phyloP scores from a whole-genome alignment of 2,113 vertebrate genomes.

The Gadus chalcogrammus region DNA sequence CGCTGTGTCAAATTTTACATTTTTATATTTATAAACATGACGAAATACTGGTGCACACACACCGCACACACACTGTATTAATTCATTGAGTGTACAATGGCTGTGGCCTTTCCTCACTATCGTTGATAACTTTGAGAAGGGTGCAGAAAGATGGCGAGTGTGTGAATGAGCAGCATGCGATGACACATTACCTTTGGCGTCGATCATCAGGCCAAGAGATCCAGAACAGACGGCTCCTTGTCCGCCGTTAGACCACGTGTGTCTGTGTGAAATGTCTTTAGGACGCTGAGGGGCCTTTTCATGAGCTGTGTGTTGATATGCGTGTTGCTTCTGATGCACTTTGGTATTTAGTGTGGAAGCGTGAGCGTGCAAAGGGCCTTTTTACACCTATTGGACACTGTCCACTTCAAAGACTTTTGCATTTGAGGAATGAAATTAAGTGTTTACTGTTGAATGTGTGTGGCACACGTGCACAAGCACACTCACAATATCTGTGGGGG shows the following conservation, averaged over 20 bases:
- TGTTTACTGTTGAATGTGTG: not conserved
- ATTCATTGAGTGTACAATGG: too few relatives aligned
- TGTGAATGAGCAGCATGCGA: slow-evolving; percentile 24
- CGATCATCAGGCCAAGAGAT: slow-evolving; percentile 45
- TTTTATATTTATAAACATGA: too few relatives aligned
- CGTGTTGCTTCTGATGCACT: not conserved
- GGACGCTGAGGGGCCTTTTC: not conserved
- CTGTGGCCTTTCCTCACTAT: too few relatives aligned
- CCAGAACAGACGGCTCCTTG: slow-evolving; percentile 38
- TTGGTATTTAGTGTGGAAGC: not conserved
- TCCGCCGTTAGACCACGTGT: slow-evolving; percentile 16
- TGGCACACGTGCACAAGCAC: not conserved
- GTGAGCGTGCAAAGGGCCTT: not conserved
- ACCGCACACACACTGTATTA: not conserved
- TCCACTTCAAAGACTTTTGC: not conserved
- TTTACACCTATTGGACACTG: not conserved
- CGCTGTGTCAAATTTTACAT: too few relatives aligned
- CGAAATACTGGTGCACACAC: not conserved
- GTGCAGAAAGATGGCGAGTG: slow-evolving; percentile 9
- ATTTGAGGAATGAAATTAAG: not conserved
- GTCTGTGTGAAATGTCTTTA: not conserved
- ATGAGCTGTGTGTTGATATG: not conserved
- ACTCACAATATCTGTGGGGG: too few relatives aligned
- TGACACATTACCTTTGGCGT: slow-evolving; percentile 38
- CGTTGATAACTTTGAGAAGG: not conserved